phyloP scores from a whole-genome alignment of 2,113 vertebrate species.

The Stomatorhinus ivindoensis region DNA sequence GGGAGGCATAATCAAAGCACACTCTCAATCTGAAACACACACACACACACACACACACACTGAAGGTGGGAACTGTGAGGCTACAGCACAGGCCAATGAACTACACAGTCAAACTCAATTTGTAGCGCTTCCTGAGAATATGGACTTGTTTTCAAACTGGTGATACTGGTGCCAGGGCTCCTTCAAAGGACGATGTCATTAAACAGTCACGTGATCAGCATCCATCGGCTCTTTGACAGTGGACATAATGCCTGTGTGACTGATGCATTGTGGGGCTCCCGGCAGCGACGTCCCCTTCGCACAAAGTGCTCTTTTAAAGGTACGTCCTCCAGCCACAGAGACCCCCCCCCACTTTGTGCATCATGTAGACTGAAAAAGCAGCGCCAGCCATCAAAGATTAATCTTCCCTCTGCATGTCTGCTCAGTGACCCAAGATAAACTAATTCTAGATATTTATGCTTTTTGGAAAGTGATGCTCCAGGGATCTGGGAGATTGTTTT shows the following conservation, averaged over 20 bases:
- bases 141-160: neutral
- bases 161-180: neutral
- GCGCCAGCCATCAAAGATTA: neutral
- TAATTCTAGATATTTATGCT: neutral
- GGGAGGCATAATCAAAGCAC: neutral
- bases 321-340: neutral
- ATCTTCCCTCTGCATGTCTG: neutral
- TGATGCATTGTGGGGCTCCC: neutral
- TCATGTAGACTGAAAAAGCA: neutral
- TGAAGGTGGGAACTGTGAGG: neutral
- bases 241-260: conserved; percentile 11
- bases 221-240: neutral
- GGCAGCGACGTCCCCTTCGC: neutral
- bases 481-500: neutral
- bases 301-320: conserved; percentile 2
- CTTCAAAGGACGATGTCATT: neutral
- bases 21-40: neutral
- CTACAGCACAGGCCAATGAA: neutral
- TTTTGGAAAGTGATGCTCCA: neutral
- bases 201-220: neutral
- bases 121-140: neutral
- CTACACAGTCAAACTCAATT: neutral
- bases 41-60: neutral
- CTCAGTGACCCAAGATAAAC: neutral
- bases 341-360: neutral